Base-by-base conservation (phyloP, 2,113 vertebrate species). In the Balaenoptera acutorostrata region DNA sequence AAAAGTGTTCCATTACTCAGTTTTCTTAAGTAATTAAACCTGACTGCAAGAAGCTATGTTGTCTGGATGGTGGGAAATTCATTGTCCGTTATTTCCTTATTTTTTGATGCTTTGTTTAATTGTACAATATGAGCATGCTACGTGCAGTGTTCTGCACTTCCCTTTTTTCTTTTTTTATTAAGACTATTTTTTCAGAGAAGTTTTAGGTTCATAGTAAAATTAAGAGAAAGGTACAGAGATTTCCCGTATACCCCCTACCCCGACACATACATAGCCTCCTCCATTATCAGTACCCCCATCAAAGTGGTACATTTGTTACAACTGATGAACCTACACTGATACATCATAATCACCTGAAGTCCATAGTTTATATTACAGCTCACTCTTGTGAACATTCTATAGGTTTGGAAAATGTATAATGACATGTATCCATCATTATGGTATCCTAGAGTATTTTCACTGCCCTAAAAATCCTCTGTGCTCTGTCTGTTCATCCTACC, bases 1-100 rank as follows among this genome's bases (percentile, higher is more conserved):
- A 59, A 90, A 88, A 25, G 69, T 20, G 21, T 39, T 33, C 41
- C 44, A 39, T 81, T 57, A 41, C 9, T 71, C 14, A 85, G 5
- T 83, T 90, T 90, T 84, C 14, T 82, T 84, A 71, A 95, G 11
- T 87, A 61, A 78, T 91, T 90, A 74, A 90, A 75, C 83, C 23
- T 90, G 21, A 90, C 39, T 68, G 46, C 1, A 86, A 75, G 46
- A 83, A 63, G 17, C 29, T 78, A 1, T 57, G 33, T 57, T 87
- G 8, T 13, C 4, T 91, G 77, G 55, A 33, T 5, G 17, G 11
- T 36, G 8, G 46, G 23, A 44, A 68, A 82, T 59, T 63, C 21
- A 44, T 1, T 59, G 11, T 20, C 52, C 86, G 11, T 88, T 75
- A 59, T 49, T 77, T 72, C 52, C 15, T 18, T 52, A 52, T 52